Evolutionary conservation across 2,888 invertebrate genomes (phyloP), one percentile per base, ranked within the genome.

Genomic region (Gisinianus flammeolus): DNA sequence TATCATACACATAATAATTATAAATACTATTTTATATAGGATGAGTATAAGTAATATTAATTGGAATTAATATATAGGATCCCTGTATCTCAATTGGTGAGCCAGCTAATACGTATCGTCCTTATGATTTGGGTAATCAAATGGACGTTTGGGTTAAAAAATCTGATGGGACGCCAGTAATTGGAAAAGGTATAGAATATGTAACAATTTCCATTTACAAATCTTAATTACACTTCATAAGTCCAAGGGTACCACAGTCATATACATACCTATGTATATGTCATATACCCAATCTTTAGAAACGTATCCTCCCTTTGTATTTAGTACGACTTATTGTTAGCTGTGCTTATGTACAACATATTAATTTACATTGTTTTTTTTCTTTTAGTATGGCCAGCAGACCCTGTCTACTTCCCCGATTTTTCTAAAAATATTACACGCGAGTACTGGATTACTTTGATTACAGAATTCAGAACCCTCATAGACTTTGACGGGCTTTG

Each of bases 81-180:
- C 83, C 83, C 0, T 77, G 76, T 33, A 82, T 83, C n/a, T 76
- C 76, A 31, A 80, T 76, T 52, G 80, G 87, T 0, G 89, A 88
- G 2, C 89, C 90, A 0, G 69, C 76, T 6, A 80, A 80, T 35
- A 72, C 75, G 30, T 83, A 83, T 69, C 35, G 76, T 2, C 79
- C 84, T 0, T 77, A 79, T 28, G 79, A 81, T 2, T 56, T 83
- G 24, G 85, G 85, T 12, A 80, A 84, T 62, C 76, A 83, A 78
- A 79, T 85, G 82, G 83, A 85, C 35, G 84, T 84, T 5, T 85
- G 85, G 85, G 52, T 81, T 0, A 84, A 81, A 73, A 77, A 71
- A 68, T 19, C 73, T 16, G 79, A 83, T 77, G 83, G 83, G 0
- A 71, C 54, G 2, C 81, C 81, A 6, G 81, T 81, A 3, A 24